A percentile compares a stretch with the other conserved stretches of the same genome.
Conservation (phyloP, 2,888 invertebrate genomes). For the Caenorhabditis sp. region DNA sequence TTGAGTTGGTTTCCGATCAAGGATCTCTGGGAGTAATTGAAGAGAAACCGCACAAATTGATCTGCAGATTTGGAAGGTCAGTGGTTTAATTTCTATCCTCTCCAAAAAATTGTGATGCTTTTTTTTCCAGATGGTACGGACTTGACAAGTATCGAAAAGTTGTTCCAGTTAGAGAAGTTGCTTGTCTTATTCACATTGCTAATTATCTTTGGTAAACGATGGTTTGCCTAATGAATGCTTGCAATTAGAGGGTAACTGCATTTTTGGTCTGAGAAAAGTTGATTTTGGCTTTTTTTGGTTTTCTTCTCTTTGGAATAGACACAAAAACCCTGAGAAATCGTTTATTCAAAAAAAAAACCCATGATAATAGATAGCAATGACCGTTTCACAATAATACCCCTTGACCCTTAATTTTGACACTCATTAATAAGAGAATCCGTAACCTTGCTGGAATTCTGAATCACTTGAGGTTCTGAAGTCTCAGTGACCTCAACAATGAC, state of each 20-base stretch:
- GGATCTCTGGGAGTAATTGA: constrained; percentile 33
- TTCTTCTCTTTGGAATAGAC: too few relatives aligned
- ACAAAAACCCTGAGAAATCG: too few relatives aligned
- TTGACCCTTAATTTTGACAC: constrained; percentile 14
- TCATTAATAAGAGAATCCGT: constrained; percentile 11
- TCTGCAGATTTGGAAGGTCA: constrained; percentile 42
- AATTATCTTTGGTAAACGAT: not conserved
- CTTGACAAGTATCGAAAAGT: constrained; percentile 14
- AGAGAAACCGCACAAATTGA: not conserved
- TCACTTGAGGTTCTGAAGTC: not conserved
- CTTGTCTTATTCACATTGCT: constrained; percentile 4
- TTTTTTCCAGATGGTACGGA: constrained; percentile 45
- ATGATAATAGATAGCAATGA: too few relatives aligned
- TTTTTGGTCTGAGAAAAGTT: too few relatives aligned
- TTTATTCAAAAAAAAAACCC: too few relatives aligned
- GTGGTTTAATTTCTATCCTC: too few relatives aligned
- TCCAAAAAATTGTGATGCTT: too few relatives aligned
- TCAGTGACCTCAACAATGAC: not conserved
- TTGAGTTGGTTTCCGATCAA: constrained; percentile 37
- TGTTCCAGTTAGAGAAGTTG: constrained; percentile 1
- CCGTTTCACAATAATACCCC: not conserved
- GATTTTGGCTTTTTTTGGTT: too few relatives aligned
- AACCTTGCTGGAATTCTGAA: not conserved
- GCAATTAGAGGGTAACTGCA: too few relatives aligned
- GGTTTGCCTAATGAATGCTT: too few relatives aligned